Conservation (phyloP, 1,140 invertebrate genomes). For the Wiebesia pumilae region DNA sequence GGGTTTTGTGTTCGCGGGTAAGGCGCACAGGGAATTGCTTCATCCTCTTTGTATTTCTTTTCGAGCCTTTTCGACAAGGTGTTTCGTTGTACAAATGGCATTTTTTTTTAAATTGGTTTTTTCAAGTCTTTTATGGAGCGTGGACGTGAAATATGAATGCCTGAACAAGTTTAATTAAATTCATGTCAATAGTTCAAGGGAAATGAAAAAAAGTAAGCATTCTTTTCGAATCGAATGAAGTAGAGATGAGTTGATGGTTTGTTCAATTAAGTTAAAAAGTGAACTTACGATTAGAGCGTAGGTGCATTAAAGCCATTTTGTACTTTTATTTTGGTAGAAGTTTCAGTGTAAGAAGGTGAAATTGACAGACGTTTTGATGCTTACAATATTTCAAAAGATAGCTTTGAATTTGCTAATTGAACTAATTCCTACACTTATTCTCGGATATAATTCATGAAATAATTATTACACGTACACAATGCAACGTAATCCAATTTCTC, state of each 20-base stretch:
- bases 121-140: not conserved
- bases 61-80: not conserved
- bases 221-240: not conserved
- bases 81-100: conserved; percentile 1
- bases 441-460: not conserved
- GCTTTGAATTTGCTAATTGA: not conserved
- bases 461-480: not conserved
- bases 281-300: not conserved
- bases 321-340: not conserved
- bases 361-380: not conserved
- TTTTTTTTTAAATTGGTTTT: conserved; percentile 31
- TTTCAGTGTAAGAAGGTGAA: not conserved
- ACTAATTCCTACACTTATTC: not conserved
- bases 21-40: conserved; percentile 19
- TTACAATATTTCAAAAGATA: not conserved
- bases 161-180: not conserved
- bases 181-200: not conserved
- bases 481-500: conserved; percentile 5
- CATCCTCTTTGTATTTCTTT: conserved; percentile 28
- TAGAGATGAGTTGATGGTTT: not conserved
- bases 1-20: not conserved
- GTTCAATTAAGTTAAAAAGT: not conserved
- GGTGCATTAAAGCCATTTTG: not conserved
- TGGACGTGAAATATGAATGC: not conserved
- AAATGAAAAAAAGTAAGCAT: not conserved